Evolutionary conservation across 2,888 invertebrate genomes (phyloP).

Genomic region (Tinea pellionella): DNA sequence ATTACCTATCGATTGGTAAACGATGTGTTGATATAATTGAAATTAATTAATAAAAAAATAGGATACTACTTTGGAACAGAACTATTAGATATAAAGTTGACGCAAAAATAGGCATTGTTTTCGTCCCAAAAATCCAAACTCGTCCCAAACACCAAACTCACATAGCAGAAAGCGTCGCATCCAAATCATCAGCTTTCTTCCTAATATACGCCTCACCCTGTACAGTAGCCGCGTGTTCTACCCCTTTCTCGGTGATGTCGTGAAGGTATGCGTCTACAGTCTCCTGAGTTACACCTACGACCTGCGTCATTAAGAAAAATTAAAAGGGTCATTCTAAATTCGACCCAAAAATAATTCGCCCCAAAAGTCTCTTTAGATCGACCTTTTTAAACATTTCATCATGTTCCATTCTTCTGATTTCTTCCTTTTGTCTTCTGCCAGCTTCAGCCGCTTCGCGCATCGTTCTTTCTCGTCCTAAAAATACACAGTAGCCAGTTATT

Average conservation of each 20-base stretch:
- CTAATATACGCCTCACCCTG: conserved; percentile 26
- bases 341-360: too few species aligned
- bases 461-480: conserved; percentile 75
- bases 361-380: too few species aligned
- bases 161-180: conserved; percentile 21
- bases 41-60: too few species aligned
- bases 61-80: too few species aligned
- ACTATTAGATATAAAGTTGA: too few species aligned
- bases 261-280: conserved; percentile 51
- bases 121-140: too few species aligned
- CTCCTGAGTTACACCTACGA: conserved; percentile 51
- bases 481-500: conserved; percentile 64
- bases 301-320: too few species aligned
- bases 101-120: too few species aligned
- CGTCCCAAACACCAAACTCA: too few species aligned
- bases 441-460: conserved; percentile 85
- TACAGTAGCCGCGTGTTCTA: conserved; percentile 40
- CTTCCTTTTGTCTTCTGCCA: conserved; percentile 81
- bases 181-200: conserved; percentile 29
- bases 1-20: too few species aligned
- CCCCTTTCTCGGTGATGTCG: conserved; percentile 41
- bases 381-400: conserved; percentile 84
- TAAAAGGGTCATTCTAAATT: too few species aligned
- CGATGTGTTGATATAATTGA: too few species aligned
- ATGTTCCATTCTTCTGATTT: conserved; percentile 76